These are phyloP conservation scores for Hesperophylax magnus DNA, from an alignment of 1,140 invertebrate genomes.

Conservation along the genomic window DNA sequence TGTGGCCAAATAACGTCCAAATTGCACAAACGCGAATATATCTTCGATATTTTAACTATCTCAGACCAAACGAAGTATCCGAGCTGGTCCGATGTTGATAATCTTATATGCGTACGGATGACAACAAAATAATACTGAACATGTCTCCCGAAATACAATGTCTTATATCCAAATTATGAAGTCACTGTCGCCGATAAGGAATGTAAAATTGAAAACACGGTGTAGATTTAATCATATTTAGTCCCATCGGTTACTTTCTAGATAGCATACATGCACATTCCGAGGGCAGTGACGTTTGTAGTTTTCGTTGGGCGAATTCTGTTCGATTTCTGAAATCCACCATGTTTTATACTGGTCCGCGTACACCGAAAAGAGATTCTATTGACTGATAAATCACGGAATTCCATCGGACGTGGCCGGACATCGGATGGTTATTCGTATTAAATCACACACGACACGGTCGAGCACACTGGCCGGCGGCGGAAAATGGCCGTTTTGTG, in stretches of 20 bases:
- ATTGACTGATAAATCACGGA: slow-evolving; percentile 69
- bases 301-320: slow-evolving; percentile 34
- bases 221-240: slow-evolving; percentile 10
- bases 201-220: slow-evolving; percentile 24
- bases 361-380: slow-evolving; percentile 62
- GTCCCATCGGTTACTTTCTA: slow-evolving; percentile 1
- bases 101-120: slow-evolving; percentile 18
- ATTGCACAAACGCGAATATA: slow-evolving; percentile 5
- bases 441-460: slow-evolving; percentile 9
- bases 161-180: slow-evolving; percentile 8
- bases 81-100: slow-evolving; percentile 24
- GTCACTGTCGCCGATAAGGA: slow-evolving; percentile 28
- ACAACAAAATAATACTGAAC: slow-evolving; percentile 36
- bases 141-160: slow-evolving; percentile 22
- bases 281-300: slow-evolving; percentile 32
- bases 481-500: slow-evolving; percentile 37
- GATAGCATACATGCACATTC: background rate
- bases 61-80: background rate
- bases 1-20: too few relatives aligned
- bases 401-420: slow-evolving; percentile 68
- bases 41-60: background rate
- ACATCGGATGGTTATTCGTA: slow-evolving; percentile 56
- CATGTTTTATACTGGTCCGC: slow-evolving; percentile 41
- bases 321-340: slow-evolving; percentile 26
- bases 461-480: slow-evolving; percentile 10